Conservation (phyloP, 2,113 vertebrate genomes). For the Pseudorasbora parva region DNA sequence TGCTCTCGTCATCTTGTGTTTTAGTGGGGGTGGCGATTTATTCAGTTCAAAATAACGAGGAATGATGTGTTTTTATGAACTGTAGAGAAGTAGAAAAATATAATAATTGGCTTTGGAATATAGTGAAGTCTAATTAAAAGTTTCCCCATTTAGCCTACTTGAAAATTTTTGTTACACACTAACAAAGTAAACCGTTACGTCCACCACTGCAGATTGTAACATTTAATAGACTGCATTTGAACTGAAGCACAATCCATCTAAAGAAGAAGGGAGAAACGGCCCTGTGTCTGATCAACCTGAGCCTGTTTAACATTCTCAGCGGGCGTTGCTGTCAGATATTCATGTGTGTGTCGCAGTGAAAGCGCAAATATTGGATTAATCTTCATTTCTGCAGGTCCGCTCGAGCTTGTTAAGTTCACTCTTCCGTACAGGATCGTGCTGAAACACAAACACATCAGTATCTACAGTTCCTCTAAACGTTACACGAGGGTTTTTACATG, state of each 20-base stretch:
- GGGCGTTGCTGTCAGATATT: background rate
- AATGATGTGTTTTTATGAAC: no score
- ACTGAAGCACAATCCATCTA: background rate
- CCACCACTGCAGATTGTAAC: background rate
- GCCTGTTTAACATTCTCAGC: slow-evolving; percentile 24
- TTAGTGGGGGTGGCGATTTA: no score
- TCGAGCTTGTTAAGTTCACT: background rate
- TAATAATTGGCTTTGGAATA: no score
- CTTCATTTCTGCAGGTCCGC: background rate
- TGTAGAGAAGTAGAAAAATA: no score
- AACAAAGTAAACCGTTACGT: background rate
- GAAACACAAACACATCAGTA: slow-evolving; percentile 18
- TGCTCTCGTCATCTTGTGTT: no score
- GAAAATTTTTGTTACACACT: background rate
- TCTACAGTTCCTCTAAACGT: background rate
- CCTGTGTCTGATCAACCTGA: background rate
- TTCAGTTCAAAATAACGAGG: no score
- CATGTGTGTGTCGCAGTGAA: background rate
- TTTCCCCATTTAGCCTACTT: no score
- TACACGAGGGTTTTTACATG: background rate
- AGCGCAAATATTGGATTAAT: slow-evolving; percentile 24
- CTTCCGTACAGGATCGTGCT: background rate
- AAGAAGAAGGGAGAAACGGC: background rate
- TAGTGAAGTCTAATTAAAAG: no score
- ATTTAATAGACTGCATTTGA: background rate